These are phyloP conservation scores for Piprites chloris DNA, from an alignment of 2,113 vertebrate species.

Conservation along the genomic window DNA sequence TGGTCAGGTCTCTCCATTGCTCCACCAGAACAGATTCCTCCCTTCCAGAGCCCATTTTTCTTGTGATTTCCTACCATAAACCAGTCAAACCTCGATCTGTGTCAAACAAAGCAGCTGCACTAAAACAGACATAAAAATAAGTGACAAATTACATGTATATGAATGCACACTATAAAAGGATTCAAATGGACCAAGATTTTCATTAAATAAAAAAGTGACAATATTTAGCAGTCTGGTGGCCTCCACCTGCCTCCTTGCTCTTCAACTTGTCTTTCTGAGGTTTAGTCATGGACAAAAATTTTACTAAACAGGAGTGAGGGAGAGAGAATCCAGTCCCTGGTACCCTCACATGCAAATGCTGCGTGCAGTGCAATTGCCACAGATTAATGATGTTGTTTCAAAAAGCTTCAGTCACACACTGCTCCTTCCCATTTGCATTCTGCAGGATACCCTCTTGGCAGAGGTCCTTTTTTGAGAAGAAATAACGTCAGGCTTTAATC, in stretches of 20 bases:
- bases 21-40: background rate
- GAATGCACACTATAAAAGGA: background rate
- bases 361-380: background rate
- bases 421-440: background rate
- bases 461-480: background rate
- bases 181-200: background rate
- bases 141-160: background rate
- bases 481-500: background rate
- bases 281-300: background rate
- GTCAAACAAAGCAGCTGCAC: background rate
- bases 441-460: background rate
- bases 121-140: background rate
- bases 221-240: background rate
- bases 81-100: background rate
- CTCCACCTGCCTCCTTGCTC: background rate
- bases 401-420: background rate
- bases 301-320: background rate
- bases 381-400: background rate
- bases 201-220: background rate
- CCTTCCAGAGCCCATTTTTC: background rate
- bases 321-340: background rate
- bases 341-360: background rate
- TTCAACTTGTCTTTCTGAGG: background rate
- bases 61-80: slow-evolving; percentile 12
- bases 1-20: background rate